Base-by-base conservation (phyloP, 2,888 invertebrate species). In the Eristalinus aeneus region DNA sequence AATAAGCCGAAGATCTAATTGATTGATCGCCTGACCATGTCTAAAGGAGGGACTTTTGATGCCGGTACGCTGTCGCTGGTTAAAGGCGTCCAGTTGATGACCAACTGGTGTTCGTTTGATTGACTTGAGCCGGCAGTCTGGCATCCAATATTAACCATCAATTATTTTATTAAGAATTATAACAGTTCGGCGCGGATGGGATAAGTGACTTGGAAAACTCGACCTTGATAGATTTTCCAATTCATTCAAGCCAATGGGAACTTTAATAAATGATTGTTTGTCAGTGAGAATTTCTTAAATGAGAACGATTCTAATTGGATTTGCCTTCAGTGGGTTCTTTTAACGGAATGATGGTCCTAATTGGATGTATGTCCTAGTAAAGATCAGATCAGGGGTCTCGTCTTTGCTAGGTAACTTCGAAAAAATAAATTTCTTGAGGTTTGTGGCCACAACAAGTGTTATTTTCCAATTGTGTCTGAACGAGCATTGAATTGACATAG, bases 1-100 rank as follows among this genome's bases (percentile, higher is more conserved):
- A 86, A 82, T 86, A 86, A 86, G 78, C 69, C 56, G 61, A 82
- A 86, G 71, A 69, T 71, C 86, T 86, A 86, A 86, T 86, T 86
- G 86, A 86, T 86, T 82, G 86, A 86, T 86, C 80, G 72, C 46
- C 53, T 67, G n/a, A 27, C 54, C 23, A 65, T 32, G 31, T 78
- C 53, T 69, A 34, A 69, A 73, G 71, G 8, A 16, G 16, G 16
- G 16, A 16, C 16, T 46, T 16, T 46, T 46, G 56, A 56, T 56
- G 56, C 56, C 69, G 86, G 64, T n/a, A 69, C 56, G 76, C 68
- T 85, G 76, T 76, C 76, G 68, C 80, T 73, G 68, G 71, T 61
- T 34, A 32, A 56, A 69, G 67, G 75, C 75, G 75, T 76, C 46
- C 46, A 46, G 46, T 72, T 71, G 77, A 74, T 82, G 82, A 82